Evolutionary conservation across 1,140 invertebrate species (phyloP), one percentile per base, ranked within the genome.

Genomic region (Anagrus nilaparvatae): DNA sequence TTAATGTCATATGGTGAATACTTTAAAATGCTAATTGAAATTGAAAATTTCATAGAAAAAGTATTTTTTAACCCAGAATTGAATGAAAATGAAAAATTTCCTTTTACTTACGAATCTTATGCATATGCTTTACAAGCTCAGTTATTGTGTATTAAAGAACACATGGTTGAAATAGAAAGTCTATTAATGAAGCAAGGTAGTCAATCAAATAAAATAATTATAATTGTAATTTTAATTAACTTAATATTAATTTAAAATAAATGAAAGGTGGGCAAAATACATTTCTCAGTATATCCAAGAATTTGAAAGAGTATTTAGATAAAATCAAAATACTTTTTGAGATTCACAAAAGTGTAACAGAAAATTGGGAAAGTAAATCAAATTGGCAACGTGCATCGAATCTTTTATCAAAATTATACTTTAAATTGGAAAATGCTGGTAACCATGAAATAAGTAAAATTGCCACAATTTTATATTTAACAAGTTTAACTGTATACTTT

Each of bases 401-500:
- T 48, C 48, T 74, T 21, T 50, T 74, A 10, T 64, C 61, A 8
- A 56, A 49, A 19, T 52, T 75, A 9, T 69, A 70, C 51, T 53
- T 54, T 40, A 60, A 69, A 39, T 52, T 73, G 41, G 51, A 66
- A 48, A 63, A 62, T 43, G 60, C 67, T 4, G 47, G 47, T n/a
- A 67, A 53, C 25, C 57, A 58, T 44, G 52, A 65, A 36, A 63
- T 62, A 39, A 62, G 65, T 27, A 67, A 72, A 51, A 56, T 74
- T 16, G 66, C 65, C 47, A 57, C 65, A 8, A 63, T 59, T 44
- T 50, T 76, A 25, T 74, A 72, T 48, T 40, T 75, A 16, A 58
- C 61, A 35, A 69, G 65, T 51, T 53, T 72, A 38, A 62, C 54
- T 32, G 65, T 68, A 41, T 75, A 74, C 53, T 54, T 75, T 14